Evolutionary conservation across 2,797 vertebrate genomes (phyloP), one percentile per base, ranked within the genome.

Genomic region (Bradypodion ventrale): DNA sequence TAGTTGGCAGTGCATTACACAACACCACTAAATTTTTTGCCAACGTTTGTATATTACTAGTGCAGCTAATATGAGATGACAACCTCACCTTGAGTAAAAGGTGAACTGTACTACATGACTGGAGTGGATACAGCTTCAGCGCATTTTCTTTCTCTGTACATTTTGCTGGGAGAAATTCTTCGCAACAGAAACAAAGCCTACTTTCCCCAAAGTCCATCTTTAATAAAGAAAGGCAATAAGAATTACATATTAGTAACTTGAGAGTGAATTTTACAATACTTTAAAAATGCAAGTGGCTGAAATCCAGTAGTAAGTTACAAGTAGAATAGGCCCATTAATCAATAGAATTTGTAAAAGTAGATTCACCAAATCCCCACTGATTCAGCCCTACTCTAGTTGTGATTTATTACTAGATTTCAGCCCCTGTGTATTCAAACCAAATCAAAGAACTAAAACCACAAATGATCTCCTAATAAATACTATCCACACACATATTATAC

Each of bases 111-210:
- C 86, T 94, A 59, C 97, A 98, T 16, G 97, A 96, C 83, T 95
- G 96, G 52, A 96, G 87, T 0, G 96, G 94, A 82, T 97, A 96
- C 0, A 98, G 95, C 89, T 96, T 96, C 89, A 98, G 90, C 7
- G 90, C 86, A 85, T 95, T 95, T 85, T 97, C 96, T 86, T 88
- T 94, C 82, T 97, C 96, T 7, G 95, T 94, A 87, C 97, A 98
- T 87, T 93, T 93, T 66, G 89, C 74, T 73, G 90, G 90, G 15
- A 94, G 89, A 69, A 94, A 94, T 80, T 97, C 95, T 89, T 97
- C 94, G 93, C 98, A 98, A 91, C 97, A 98, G 85, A 97, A 94
- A 90, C 98, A 98, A 87, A 96, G 89, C 85, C 95, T 96, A 4
- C 92, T 95, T 90, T 94, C 94, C 75, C 83, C 89, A 35, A 90